Base-by-base conservation (phyloP, 1,140 invertebrate species). In the Drosophila sturtevanti region DNA sequence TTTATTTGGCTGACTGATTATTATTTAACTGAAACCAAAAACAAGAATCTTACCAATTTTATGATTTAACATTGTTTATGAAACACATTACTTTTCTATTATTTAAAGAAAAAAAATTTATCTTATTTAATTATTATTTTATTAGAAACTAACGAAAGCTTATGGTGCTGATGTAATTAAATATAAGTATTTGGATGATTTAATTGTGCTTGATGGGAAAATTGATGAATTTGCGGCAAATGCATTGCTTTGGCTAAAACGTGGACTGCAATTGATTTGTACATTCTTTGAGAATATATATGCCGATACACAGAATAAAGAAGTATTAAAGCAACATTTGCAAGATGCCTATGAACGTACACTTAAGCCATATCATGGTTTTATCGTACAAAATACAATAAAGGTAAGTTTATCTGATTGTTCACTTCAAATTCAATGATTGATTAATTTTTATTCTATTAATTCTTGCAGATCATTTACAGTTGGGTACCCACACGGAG, bases 141-240 rank as follows among this genome's bases (percentile, higher is more conserved):
- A 3, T 11, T 72, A 95, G 95, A 96, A 96, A 94, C 91, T 96
- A 55, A 92, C 91, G 6, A 93, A 93, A 60, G 92, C 91, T 75
- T 95, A 94, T 89, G 82, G 91, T n/a, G 75, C 79, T 35, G 92
- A 95, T 74, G 92, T 90, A 76, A 78, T 93, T 63, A 93, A 92
- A 59, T 93, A 94, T 79, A 89, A 92, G 10, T 95, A 94, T 81
- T 84, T 96, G 44, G 93, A 96, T 73, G 94, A 95, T 85, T 93
- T 96, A 92, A 93, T 96, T 74, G 79, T 94, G 48, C 90, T 92
- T 34, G 95, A 95, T 86, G 93, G 96, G 89, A 93, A 96, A 78
- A 79, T 94, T 34, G 91, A 93, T 21, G 92, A 93, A 63, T 78
- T 93, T 66, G 94, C 93, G 21, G 93, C 93, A 34, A 94, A 95